Evolutionary conservation across 1,140 invertebrate species (phyloP).

Genomic region (Drosophila novamexicana): DNA sequence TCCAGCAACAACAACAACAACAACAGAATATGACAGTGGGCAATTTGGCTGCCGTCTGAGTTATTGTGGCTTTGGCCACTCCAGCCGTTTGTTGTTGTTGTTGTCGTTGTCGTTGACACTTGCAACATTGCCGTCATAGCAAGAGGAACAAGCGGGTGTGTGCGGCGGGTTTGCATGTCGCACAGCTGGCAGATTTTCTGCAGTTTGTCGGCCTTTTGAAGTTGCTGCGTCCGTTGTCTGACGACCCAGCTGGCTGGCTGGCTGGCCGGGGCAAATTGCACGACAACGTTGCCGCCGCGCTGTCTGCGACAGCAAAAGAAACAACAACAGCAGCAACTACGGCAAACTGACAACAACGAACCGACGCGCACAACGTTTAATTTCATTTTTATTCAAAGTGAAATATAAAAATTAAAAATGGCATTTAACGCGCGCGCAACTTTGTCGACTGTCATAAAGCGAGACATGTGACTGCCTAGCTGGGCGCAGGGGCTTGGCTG

Average conservation of each 20-base stretch:
- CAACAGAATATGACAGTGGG: constrained; percentile 43
- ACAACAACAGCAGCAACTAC: constrained; percentile 10
- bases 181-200: constrained; percentile 29
- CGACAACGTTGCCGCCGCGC: constrained; percentile 58
- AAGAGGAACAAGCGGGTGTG: background rate
- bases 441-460: constrained; percentile 66
- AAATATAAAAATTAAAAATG: constrained; percentile 74
- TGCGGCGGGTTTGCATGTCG: background rate
- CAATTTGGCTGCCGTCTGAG: constrained; percentile 57
- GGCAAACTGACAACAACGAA: background rate
- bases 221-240: constrained; percentile 51
- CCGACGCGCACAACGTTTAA: constrained; percentile 56
- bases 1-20: constrained; percentile 21
- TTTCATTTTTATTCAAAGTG: constrained; percentile 78
- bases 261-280: constrained; percentile 32
- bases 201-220: constrained; percentile 78
- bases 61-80: constrained; percentile 72
- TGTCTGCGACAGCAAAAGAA: constrained; percentile 47
- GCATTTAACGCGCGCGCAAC: constrained; percentile 71
- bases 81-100: constrained; percentile 29
- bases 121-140: constrained; percentile 48
- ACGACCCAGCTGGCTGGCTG: background rate
- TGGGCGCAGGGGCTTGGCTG: background rate
- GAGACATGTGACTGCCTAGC: constrained; percentile 38
- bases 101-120: constrained; percentile 62